A percentile compares a stretch with the other conserved stretches of the same genome.
These are phyloP conservation scores for Zaprionus vittiger DNA, from an alignment of 1,140 invertebrate genomes.

Conservation along the genomic window DNA sequence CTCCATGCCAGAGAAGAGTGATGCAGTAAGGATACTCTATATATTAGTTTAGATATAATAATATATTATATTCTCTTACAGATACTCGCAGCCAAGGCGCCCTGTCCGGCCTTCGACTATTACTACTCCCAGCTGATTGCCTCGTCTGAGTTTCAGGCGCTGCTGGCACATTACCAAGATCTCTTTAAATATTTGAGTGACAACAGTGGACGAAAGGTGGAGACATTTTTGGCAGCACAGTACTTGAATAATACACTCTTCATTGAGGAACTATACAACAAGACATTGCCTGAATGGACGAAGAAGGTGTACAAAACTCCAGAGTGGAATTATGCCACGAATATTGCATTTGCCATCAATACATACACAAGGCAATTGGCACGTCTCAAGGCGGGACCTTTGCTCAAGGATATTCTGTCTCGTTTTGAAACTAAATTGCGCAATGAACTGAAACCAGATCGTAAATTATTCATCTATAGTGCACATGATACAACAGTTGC, in stretches of 20 bases:
- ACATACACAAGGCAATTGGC: conserved; percentile 86
- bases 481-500: conserved; percentile 93
- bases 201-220: conserved; percentile 86
- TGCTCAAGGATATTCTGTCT: conserved; percentile 88
- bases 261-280: conserved; percentile 90
- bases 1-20: conserved; percentile 88
- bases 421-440: conserved; percentile 86
- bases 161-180: conserved; percentile 87
- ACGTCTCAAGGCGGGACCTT: conserved; percentile 87
- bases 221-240: conserved; percentile 85
- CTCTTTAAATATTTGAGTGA: conserved; percentile 88
- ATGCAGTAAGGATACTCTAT: conserved; percentile 85
- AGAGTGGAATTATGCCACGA: conserved; percentile 85
- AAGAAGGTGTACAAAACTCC: conserved; percentile 84
- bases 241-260: conserved; percentile 89
- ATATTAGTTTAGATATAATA: not conserved
- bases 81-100: conserved; percentile 87
- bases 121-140: conserved; percentile 86
- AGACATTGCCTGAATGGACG: conserved; percentile 89
- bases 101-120: conserved; percentile 88
- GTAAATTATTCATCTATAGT: conserved; percentile 90
- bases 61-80: not conserved
- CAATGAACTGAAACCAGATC: conserved; percentile 84
- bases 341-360: conserved; percentile 85
- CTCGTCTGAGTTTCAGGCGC: conserved; percentile 86